Conservation (phyloP, 2,888 invertebrate species). For the Campoplex capitator region DNA sequence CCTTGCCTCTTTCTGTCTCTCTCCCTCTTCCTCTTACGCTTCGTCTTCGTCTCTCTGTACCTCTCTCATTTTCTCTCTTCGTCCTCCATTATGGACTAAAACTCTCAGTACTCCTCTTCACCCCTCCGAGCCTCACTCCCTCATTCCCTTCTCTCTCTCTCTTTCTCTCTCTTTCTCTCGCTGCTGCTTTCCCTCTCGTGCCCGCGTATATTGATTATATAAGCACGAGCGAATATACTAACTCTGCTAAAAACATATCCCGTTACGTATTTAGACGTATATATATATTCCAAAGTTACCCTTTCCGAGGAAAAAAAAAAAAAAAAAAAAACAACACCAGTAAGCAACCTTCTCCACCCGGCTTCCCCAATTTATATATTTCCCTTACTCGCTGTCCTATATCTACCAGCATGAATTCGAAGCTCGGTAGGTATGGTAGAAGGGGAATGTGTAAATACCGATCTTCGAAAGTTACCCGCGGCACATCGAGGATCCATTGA, state of each 20-base stretch:
- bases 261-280: constrained; percentile 7
- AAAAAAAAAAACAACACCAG: constrained; percentile 62
- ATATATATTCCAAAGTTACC: constrained; percentile 60
- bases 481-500: constrained; percentile 46
- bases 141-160: not conserved
- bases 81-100: constrained; percentile 59
- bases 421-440: constrained; percentile 53
- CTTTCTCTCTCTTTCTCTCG: too few relatives aligned
- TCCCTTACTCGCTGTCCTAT: constrained; percentile 26
- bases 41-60: constrained; percentile 39
- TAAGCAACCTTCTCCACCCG: constrained; percentile 64
- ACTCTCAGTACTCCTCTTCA: constrained; percentile 63
- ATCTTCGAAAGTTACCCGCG: constrained; percentile 65
- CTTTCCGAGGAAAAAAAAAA: constrained; percentile 49
- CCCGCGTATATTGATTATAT: constrained; percentile 83
- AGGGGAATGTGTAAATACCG: constrained; percentile 55
- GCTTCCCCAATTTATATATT: constrained; percentile 38
- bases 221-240: constrained; percentile 82
- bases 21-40: constrained; percentile 20
- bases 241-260: constrained; percentile 81
- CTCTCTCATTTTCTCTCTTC: constrained; percentile 44
- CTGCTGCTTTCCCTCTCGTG: constrained; percentile 64
- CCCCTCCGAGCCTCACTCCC: constrained; percentile 60
- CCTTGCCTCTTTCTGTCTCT: constrained; percentile 31
- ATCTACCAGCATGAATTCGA: constrained; percentile 39